Evolutionary conservation across 1,140 invertebrate species (phyloP).

Genomic region (Eumeta japonica): DNA sequence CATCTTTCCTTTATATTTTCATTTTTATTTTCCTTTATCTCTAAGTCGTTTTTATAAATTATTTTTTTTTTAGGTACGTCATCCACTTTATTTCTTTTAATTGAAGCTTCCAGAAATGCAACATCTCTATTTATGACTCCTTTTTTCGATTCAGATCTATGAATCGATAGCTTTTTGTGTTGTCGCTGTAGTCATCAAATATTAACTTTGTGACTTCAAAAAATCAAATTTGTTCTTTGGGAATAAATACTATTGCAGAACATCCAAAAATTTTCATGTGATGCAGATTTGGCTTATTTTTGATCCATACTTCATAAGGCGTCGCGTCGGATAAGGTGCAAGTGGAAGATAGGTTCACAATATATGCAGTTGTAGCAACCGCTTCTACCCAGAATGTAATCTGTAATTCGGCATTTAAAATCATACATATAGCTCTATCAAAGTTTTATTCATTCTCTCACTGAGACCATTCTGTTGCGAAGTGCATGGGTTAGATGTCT

Average conservation of each 20-base stretch:
- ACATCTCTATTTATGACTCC: slow-evolving; percentile 23
- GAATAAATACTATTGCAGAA: slow-evolving; percentile 16
- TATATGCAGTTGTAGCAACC: slow-evolving; percentile 21
- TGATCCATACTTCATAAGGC: no score
- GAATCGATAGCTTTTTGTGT: slow-evolving; percentile 22
- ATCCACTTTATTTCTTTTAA: slow-evolving; percentile 10
- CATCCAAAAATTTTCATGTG: slow-evolving; percentile 22
- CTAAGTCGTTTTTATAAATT: slow-evolving; percentile 2
- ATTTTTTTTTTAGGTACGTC: slow-evolving; percentile 3
- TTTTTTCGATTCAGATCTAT: slow-evolving; percentile 20
- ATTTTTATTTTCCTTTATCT: no score
- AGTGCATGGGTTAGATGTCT: slow-evolving; percentile 20
- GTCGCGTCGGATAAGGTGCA: slow-evolving; percentile 11
- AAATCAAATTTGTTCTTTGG: slow-evolving; percentile 15
- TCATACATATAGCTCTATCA: no score
- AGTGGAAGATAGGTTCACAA: slow-evolving; percentile 22
- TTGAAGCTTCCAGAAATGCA: slow-evolving; percentile 21
- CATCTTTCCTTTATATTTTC: slow-evolving; percentile 8
- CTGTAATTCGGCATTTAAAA: slow-evolving; percentile 10
- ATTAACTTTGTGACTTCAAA: slow-evolving; percentile 12
- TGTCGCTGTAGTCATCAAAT: slow-evolving; percentile 18
- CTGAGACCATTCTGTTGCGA: slow-evolving; percentile 24
- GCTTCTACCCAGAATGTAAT: slow-evolving; percentile 29
- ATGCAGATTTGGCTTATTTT: slow-evolving; percentile 17
- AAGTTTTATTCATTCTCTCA: slow-evolving; percentile 37